Evolutionary conservation across 2,888 invertebrate genomes (phyloP).

Genomic region (Timema cristinae): DNA sequence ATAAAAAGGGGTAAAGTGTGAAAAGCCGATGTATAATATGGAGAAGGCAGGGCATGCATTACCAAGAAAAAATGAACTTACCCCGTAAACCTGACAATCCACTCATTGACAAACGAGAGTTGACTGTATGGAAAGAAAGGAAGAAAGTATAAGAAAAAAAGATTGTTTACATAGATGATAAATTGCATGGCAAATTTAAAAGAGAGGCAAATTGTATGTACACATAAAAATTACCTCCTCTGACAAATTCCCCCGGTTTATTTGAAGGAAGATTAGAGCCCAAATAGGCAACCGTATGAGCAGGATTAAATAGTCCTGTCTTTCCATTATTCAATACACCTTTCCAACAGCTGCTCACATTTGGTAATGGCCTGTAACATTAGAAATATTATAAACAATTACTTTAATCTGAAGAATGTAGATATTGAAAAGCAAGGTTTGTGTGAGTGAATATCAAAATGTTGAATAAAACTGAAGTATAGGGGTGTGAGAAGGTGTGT

Average conservation of each 20-base stretch:
- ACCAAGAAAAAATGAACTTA: background rate
- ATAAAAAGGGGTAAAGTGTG: no score
- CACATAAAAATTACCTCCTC: constrained; percentile 41
- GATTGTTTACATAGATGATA: background rate
- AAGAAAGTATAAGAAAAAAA: background rate
- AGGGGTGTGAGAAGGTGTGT: no score
- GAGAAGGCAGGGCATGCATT: no score
- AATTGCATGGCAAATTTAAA: background rate
- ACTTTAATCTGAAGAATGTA: background rate
- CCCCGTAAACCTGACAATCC: constrained; percentile 7
- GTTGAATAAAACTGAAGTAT: no score
- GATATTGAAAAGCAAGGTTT: no score
- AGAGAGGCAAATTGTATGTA: background rate
- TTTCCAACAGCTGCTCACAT: constrained; percentile 63
- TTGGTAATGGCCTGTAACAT: constrained; percentile 41
- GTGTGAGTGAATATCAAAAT: no score
- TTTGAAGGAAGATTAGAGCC: constrained; percentile 68
- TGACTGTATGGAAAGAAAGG: constrained; percentile 3
- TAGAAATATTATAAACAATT: constrained; percentile 11
- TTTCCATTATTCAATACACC: constrained; percentile 85
- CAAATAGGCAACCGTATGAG: constrained; percentile 80
- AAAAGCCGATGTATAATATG: no score
- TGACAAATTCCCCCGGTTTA: constrained; percentile 50
- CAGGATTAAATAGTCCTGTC: constrained; percentile 90
- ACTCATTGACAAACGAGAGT: constrained; percentile 3